Evolutionary conservation across 2,888 invertebrate species (phyloP), one percentile per base, ranked within the genome.

Genomic region (Neoscelio sp.): DNA sequence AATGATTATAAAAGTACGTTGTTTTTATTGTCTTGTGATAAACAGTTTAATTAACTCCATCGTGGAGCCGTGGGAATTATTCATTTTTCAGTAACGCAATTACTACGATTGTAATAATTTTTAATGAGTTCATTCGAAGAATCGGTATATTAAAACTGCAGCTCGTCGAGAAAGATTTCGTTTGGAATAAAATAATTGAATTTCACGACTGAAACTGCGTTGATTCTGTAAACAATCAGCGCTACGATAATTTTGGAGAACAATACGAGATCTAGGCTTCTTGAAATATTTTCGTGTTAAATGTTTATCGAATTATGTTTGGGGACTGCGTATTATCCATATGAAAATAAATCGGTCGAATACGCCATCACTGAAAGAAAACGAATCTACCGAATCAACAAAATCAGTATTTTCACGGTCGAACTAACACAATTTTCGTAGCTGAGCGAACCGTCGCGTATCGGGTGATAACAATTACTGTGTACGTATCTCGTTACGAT

Each of bases 391-490:
- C 12, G 56, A 52, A 67, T 54, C 38, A 67, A 40, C 44, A 12
- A 28, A 54, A 58, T 70, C 58, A 18, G 33, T 44, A 20, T 58
- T 70, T 58, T 58, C 44, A 58, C 40, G 48, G 40, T 20, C 42
- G 33, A 67, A n/a, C 26, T n/a, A 23, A 26, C 20, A n/a, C 42
- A 54, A 42, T 42, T 67, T 54, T 54, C 42, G 56, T 33, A 40
- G 44, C 17, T 18, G 54, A 67, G 12, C n/a, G 42, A 54, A 30
- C 20, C 23, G 46, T 28, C n/a, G 30, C 23, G 23, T 18, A 52
- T 35, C 35, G 38, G 35, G 30, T 18, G 58, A 35, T 56, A 71
- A 73, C 73, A 64, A 73, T 73, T 73, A 64, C 50, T 33, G 13
- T 23, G 28, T 26, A 3, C 17, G 46, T 12, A 52, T 48, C 48